Base-by-base conservation (phyloP, 2,113 vertebrate genomes). In the Muntiacus reevesi region DNA sequence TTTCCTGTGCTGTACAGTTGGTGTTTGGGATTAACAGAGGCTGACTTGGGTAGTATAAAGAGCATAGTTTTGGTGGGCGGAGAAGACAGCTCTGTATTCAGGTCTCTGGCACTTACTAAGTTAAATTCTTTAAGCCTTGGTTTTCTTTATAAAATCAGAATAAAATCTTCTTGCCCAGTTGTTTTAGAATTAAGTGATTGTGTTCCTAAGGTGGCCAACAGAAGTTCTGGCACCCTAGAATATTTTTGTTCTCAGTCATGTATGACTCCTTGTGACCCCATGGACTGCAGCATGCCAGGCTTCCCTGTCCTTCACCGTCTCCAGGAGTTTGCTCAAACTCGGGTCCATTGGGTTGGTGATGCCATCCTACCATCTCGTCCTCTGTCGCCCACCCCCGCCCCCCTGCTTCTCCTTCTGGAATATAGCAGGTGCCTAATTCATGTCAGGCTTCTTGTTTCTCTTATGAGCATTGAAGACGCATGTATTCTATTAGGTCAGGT, bases 81-180 rank as follows among this genome's bases (percentile, higher is more conserved):
- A 28, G 28, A 82, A 60, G 55, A 23, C 21, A 84, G 74, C 16
- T 62, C 33, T 59, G 86, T 43, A 47, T 93, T 88, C 86, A 59
- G 0, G 28, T 94, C 81, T 95, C 27, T 87, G 74, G 3, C 28
- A 17, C 43, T 85, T 36, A 47, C 7, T 43, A 28, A 47, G 21
- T 86, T 74, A 84, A 85, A 47, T 85, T 79, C 55, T 86, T 25
- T 19, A 50, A 85, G n/a, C 10, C 27, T 43, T 17, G 5, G 15
- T 92, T 92, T 55, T 91, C 25, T 52, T 25, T 71, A 15, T 93
- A 71, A 91, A 97, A 57, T 83, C 21, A 19, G 23, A 43, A 71
- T 71, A 47, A 91, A 91, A 52, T 7, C 19, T 25, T 57, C 59
- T 85, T 89, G 21, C 89, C 13, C 7, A 19, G 27, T 50, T 50